These are phyloP conservation scores for Boloria selene DNA, from an alignment of 2,888 invertebrate genomes.

Conservation along the genomic window DNA sequence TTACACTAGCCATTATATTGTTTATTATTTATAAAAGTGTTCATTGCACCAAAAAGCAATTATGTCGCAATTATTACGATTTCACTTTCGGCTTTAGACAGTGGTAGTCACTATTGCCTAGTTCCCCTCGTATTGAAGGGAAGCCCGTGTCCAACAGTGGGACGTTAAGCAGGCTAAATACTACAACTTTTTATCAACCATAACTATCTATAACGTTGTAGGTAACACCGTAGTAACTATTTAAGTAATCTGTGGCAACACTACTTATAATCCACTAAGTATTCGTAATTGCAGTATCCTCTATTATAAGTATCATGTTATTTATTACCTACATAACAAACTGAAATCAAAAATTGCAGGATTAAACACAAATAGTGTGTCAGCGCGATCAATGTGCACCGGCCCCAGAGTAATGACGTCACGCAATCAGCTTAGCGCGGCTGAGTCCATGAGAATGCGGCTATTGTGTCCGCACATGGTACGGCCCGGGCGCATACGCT, in stretches of 20 bases:
- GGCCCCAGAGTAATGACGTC: slow-evolving; percentile 68
- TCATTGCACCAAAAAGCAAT: not conserved
- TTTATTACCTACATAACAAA: slow-evolving; percentile 2
- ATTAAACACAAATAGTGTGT: slow-evolving; percentile 44
- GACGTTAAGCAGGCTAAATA: too few relatives aligned
- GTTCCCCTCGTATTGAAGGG: too few relatives aligned
- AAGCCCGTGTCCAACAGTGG: too few relatives aligned
- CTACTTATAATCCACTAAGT: too few relatives aligned
- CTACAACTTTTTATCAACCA: too few relatives aligned
- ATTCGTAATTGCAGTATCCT: too few relatives aligned
- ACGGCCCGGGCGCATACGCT: slow-evolving; percentile 68
- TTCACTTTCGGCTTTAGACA: too few relatives aligned
- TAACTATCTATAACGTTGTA: too few relatives aligned
- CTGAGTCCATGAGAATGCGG: slow-evolving; percentile 80
- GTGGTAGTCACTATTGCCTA: too few relatives aligned
- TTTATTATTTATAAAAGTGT: not conserved
- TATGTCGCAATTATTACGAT: not conserved
- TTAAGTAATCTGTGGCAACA: too few relatives aligned
- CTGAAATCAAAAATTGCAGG: slow-evolving; percentile 21
- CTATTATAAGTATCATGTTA: not conserved
- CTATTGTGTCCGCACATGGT: slow-evolving; percentile 79
- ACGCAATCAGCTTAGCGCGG: slow-evolving; percentile 81
- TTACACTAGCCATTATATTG: not conserved
- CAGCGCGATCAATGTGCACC: slow-evolving; percentile 45
- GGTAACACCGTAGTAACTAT: too few relatives aligned